A percentile compares a stretch with the other conserved stretches of the same genome.
phyloP scores from a whole-genome alignment of 2,113 vertebrate species.

The Alaudala cheleensis region DNA sequence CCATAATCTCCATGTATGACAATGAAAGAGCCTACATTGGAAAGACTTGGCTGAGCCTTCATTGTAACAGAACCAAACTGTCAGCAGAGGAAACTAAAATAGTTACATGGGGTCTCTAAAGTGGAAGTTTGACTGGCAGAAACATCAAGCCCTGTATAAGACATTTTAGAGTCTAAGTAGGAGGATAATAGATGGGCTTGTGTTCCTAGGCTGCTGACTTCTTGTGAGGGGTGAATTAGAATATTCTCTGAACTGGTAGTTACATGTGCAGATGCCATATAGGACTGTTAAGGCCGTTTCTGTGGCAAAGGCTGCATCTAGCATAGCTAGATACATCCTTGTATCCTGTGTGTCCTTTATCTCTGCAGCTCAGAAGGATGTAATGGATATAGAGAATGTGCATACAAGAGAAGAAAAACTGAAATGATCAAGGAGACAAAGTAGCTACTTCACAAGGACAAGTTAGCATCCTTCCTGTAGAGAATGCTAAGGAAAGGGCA shows the following conservation, averaged over 20 bases:
- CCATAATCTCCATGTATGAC: background rate
- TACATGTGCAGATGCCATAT: background rate
- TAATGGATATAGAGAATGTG: background rate
- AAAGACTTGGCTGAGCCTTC: background rate
- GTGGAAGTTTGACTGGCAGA: background rate
- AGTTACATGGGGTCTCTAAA: background rate
- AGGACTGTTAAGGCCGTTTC: background rate
- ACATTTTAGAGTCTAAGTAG: background rate
- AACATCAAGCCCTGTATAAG: background rate
- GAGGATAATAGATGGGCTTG: background rate
- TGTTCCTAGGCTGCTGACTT: background rate
- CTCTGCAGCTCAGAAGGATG: background rate
- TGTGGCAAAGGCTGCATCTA: background rate
- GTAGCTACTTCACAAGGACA: background rate
- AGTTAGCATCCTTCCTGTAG: background rate
- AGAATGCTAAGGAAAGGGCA: background rate
- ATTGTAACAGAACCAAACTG: background rate
- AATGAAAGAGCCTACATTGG: background rate
- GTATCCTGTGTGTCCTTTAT: background rate
- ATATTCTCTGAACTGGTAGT: background rate
- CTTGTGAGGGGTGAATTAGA: background rate
- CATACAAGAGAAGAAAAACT: background rate
- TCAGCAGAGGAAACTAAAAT: background rate
- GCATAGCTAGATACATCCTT: background rate
- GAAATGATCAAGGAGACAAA: background rate